Evolutionary conservation across 2,888 invertebrate species (phyloP).

Genomic region (Melieria picta): DNA sequence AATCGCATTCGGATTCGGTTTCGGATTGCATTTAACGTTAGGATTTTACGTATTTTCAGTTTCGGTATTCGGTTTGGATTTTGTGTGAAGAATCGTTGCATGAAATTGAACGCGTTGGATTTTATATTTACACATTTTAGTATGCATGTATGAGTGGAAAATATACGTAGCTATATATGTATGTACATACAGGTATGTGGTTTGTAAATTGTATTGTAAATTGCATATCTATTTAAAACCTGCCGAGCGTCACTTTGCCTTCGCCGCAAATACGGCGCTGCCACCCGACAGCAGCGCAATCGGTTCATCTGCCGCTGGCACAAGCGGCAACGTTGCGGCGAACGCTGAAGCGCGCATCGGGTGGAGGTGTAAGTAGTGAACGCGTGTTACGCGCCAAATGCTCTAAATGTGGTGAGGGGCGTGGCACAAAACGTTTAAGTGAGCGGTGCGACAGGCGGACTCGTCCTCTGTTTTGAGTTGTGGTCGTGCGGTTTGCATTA

Average conservation of each 20-base stretch:
- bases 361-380: too few relatives aligned
- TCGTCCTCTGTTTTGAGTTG: slow-evolving; percentile 26
- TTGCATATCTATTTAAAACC: too few relatives aligned
- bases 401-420: slow-evolving; percentile 45
- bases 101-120: slow-evolving; percentile 37
- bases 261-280: too few relatives aligned
- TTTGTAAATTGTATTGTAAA: neutral
- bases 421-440: slow-evolving; percentile 36
- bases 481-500: slow-evolving; percentile 24
- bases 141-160: neutral
- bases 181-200: neutral
- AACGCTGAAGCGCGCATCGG: too few relatives aligned
- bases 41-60: slow-evolving; percentile 15
- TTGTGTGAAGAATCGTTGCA: neutral
- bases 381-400: slow-evolving; percentile 14
- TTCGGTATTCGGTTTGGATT: too few relatives aligned
- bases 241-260: too few relatives aligned
- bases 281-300: too few relatives aligned
- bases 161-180: neutral
- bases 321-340: too few relatives aligned
- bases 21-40: slow-evolving; percentile 8
- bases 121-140: slow-evolving; percentile 11
- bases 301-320: neutral
- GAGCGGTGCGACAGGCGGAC: neutral
- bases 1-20: neutral